phyloP scores from a whole-genome alignment of 64 coral and sea anemone species.

The Montipora cactus region DNA sequence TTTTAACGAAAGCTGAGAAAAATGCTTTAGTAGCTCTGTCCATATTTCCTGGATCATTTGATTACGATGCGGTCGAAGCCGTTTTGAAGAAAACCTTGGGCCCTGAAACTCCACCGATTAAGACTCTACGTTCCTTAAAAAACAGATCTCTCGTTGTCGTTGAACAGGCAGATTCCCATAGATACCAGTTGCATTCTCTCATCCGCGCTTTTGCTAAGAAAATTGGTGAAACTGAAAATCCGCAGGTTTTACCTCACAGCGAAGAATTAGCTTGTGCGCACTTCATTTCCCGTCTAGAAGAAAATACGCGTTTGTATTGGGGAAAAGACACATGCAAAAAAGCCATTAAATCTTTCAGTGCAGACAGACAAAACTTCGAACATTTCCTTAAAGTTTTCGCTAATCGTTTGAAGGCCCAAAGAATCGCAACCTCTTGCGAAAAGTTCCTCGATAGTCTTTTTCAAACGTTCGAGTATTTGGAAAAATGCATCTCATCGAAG shows the following conservation, averaged over 20 bases:
- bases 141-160: background rate
- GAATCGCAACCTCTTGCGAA: background rate
- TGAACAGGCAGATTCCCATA: background rate
- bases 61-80: background rate
- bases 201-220: conserved; percentile 14
- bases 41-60: background rate
- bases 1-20: background rate
- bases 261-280: conserved; percentile 8
- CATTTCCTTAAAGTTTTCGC: background rate
- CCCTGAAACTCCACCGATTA: background rate
- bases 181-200: conserved; percentile 38
- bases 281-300: background rate
- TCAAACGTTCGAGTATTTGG: conserved; percentile 14
- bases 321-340: conserved; percentile 45
- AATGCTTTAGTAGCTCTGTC: conserved; percentile 3
- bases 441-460: background rate
- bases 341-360: conserved; percentile 45
- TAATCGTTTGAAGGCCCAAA: background rate
- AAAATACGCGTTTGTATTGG: conserved; percentile 21
- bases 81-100: background rate
- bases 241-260: background rate
- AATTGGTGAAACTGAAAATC: background rate
- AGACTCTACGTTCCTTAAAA: background rate
- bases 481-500: conserved; percentile 42
- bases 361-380: conserved; percentile 57